phyloP scores from a whole-genome alignment of 2,113 vertebrate species.

The Neoarius graeffei region DNA sequence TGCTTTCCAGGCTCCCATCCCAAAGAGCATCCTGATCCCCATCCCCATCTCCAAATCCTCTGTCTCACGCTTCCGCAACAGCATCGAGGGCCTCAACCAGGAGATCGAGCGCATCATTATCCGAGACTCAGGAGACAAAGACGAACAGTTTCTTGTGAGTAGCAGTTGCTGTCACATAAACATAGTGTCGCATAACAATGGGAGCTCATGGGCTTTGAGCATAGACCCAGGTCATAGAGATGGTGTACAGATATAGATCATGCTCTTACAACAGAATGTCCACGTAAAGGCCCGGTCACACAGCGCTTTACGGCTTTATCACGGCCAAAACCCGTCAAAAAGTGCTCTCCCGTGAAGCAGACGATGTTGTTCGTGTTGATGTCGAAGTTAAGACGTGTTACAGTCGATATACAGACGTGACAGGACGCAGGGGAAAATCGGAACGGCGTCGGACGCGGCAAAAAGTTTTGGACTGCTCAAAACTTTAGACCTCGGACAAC shows the following conservation, averaged over 20 bases:
- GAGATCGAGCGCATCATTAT: conserved; percentile 87
- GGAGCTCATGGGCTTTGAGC: background rate
- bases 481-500: too few relatives aligned
- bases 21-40: conserved; percentile 81
- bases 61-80: conserved; percentile 83
- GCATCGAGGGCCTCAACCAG: conserved; percentile 86
- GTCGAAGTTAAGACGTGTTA: too few relatives aligned
- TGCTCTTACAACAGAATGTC: background rate
- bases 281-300: too few relatives aligned
- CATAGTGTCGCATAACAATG: too few relatives aligned
- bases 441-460: too few relatives aligned
- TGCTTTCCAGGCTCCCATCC: conserved; percentile 76
- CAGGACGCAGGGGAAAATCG: too few relatives aligned
- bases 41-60: conserved; percentile 83
- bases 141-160: conserved; percentile 84
- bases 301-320: too few relatives aligned
- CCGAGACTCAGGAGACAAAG: conserved; percentile 82
- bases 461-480: too few relatives aligned
- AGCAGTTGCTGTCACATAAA: background rate
- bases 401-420: too few relatives aligned
- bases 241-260: background rate
- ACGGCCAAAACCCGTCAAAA: too few relatives aligned
- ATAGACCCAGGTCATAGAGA: background rate
- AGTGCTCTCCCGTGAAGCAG: too few relatives aligned
- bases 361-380: too few relatives aligned